Percentiles rank a stretch among this genome's conserved stretches.
These are phyloP conservation scores for Myotis daubentonii DNA, from an alignment of 2,797 vertebrate genomes.

Conservation along the genomic window DNA sequence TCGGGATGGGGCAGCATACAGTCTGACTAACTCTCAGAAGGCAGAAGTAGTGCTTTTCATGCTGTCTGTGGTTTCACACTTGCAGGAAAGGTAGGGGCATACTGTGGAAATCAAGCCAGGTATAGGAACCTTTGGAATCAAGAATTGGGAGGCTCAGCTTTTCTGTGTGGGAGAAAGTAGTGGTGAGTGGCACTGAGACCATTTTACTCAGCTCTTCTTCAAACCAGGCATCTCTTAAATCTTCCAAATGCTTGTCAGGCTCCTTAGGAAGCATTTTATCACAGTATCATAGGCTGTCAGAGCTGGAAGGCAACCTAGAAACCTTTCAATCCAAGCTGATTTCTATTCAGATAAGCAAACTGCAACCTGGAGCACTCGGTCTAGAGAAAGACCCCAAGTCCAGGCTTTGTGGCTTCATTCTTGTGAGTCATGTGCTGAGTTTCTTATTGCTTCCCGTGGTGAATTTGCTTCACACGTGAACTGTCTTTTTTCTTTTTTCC, in stretches of 20 bases:
- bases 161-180: not conserved
- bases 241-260: not conserved
- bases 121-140: not conserved
- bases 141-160: not conserved
- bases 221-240: not conserved
- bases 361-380: not conserved
- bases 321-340: not conserved
- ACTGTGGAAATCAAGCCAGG: not conserved
- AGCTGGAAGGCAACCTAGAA: not conserved
- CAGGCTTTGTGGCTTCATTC: not conserved
- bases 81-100: not conserved
- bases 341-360: constrained; percentile 20
- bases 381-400: not conserved
- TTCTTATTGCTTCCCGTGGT: constrained; percentile 33
- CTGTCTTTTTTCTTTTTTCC: not conserved
- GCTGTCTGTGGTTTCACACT: not conserved
- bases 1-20: not conserved
- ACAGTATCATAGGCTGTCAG: not conserved
- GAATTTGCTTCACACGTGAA: constrained; percentile 1
- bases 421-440: not conserved
- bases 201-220: not conserved
- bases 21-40: not conserved
- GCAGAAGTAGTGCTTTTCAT: not conserved
- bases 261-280: not conserved
- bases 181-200: not conserved